These are phyloP conservation scores for Brachionus manjavacas DNA, from an alignment of 1,140 invertebrate species.

Conservation along the genomic window DNA sequence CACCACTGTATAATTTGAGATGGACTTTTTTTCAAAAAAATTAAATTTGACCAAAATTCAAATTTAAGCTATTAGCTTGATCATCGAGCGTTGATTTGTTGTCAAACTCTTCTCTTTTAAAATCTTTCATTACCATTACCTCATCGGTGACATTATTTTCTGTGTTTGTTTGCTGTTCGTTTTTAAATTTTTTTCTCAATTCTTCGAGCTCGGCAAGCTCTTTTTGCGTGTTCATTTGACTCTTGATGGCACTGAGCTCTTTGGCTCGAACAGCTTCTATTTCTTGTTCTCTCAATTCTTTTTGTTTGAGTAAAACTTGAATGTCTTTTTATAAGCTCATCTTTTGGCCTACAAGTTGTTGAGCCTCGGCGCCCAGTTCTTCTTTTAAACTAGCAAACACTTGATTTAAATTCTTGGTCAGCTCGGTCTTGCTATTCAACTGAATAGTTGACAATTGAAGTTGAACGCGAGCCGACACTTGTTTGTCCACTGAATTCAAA, in stretches of 20 bases:
- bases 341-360: not conserved
- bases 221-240: not conserved
- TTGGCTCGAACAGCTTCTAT: not conserved
- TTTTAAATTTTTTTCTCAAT: not conserved
- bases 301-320: not conserved
- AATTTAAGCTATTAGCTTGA: not conserved
- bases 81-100: not conserved
- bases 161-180: not conserved
- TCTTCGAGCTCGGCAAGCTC: not conserved
- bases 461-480: not conserved
- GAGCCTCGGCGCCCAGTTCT: not conserved
- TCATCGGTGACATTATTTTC: not conserved
- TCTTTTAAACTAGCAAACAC: not conserved
- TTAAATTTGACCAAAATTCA: not conserved
- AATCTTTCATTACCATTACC: not conserved
- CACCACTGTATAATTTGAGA: too few relatives aligned
- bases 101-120: not conserved
- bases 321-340: not conserved
- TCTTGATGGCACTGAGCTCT: not conserved
- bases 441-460: not conserved
- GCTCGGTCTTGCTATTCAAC: not conserved
- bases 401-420: not conserved
- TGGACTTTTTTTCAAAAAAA: too few relatives aligned
- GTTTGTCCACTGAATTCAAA: not conserved
- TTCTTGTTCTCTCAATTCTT: slow-evolving; percentile 3